These are phyloP conservation scores for Eulithis testata DNA, from an alignment of 2,888 invertebrate genomes.

Conservation along the genomic window DNA sequence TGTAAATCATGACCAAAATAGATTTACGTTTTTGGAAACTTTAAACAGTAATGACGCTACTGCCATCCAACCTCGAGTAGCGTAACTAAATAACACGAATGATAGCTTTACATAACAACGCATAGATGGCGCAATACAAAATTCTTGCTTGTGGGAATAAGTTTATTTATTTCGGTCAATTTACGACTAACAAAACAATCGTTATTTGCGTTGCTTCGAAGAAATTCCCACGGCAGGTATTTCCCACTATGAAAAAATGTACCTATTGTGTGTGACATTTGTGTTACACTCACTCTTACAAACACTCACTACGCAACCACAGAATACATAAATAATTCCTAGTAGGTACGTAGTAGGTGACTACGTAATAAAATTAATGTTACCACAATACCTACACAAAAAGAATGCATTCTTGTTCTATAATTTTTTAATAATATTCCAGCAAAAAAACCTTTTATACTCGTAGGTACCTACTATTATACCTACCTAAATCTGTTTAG, in stretches of 20 bases:
- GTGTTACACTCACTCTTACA: neutral
- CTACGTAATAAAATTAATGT: no score
- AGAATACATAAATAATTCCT: no score
- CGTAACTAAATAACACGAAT: conserved; percentile 40
- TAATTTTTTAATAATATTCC: no score
- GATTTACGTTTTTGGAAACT: conserved; percentile 6
- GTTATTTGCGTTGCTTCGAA: conserved; percentile 37
- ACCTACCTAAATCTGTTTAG: no score
- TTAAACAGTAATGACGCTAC: conserved; percentile 20
- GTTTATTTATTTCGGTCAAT: conserved; percentile 42
- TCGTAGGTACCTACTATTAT: no score
- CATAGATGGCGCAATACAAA: conserved; percentile 61
- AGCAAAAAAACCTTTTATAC: no score
- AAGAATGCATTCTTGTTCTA: no score
- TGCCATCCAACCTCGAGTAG: conserved; percentile 53
- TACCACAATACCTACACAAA: no score
- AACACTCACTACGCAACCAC: neutral
- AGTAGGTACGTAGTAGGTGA: no score
- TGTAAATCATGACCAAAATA: neutral
- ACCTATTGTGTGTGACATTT: conserved; percentile 21
- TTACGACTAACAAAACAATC: conserved; percentile 42
- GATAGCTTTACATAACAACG: conserved; percentile 43
- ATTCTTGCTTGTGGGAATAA: conserved; percentile 47
- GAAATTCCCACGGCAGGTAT: conserved; percentile 43
- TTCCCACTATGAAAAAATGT: conserved; percentile 38